Percentiles rank a stretch among this genome's conserved stretches.
phyloP scores from a whole-genome alignment of 2,113 vertebrate genomes.

The Dipodomys stephensi region DNA sequence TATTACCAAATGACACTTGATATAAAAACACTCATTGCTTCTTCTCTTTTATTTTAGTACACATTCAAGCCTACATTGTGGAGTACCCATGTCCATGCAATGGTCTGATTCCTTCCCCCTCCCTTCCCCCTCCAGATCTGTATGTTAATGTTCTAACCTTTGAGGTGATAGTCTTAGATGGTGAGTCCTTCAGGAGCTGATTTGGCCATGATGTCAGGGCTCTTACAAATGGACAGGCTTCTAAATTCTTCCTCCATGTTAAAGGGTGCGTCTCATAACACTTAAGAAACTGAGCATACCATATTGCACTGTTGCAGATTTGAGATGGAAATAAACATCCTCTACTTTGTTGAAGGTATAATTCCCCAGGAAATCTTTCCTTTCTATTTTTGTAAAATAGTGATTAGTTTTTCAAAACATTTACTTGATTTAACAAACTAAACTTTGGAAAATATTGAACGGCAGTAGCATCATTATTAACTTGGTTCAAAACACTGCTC shows the following conservation, averaged over 20 bases:
- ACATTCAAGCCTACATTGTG: neutral
- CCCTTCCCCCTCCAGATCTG: neutral
- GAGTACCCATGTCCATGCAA: neutral
- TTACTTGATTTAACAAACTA: neutral
- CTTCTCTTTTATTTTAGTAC: neutral
- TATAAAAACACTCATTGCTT: neutral
- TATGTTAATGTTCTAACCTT: neutral
- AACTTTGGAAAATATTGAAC: neutral
- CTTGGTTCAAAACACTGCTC: rapidly evolving
- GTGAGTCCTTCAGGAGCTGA: neutral
- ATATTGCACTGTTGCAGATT: neutral
- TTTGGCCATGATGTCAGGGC: too few relatives aligned
- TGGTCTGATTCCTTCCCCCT: neutral
- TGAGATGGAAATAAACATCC: neutral
- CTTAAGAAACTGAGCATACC: neutral
- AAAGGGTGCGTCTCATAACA: neutral
- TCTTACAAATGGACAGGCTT: rapidly evolving
- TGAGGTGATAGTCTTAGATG: neutral
- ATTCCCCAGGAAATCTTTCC: neutral
- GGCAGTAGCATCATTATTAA: neutral
- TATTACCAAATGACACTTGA: too few relatives aligned
- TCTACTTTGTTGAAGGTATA: neutral
- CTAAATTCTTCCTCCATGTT: neutral
- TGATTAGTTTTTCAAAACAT: neutral
- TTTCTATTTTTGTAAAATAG: neutral